Evolutionary conservation across 2,888 invertebrate genomes (phyloP).

Genomic region (Thera britannica): DNA sequence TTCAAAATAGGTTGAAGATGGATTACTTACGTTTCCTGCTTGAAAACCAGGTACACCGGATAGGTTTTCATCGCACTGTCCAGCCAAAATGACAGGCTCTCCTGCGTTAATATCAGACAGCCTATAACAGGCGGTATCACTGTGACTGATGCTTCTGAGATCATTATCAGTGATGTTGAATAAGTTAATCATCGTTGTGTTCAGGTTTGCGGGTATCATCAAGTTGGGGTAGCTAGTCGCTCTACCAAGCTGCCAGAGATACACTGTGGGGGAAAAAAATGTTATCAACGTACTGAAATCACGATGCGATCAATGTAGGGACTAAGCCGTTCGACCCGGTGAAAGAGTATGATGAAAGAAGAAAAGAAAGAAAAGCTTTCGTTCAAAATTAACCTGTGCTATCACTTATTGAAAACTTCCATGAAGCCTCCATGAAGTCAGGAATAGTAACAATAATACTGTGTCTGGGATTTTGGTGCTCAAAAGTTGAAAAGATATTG

Average conservation of each 20-base stretch:
- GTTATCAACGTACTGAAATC: not conserved
- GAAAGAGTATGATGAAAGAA: no score
- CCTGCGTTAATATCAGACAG: conserved; percentile 61
- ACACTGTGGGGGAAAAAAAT: conserved; percentile 52
- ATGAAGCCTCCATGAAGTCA: no score
- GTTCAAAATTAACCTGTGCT: no score
- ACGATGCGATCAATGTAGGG: no score
- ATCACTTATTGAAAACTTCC: no score
- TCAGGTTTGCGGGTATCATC: conserved; percentile 50
- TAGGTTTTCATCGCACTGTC: conserved; percentile 61
- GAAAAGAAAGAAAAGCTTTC: no score
- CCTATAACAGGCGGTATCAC: conserved; percentile 55
- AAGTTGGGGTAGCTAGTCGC: conserved; percentile 34
- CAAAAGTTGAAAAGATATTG: not conserved
- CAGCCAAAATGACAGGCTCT: conserved; percentile 61
- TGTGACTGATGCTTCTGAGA: conserved; percentile 52
- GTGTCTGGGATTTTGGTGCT: not conserved
- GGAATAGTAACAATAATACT: not conserved
- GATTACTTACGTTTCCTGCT: conserved; percentile 56
- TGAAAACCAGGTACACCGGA: conserved; percentile 59
- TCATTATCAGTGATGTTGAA: conserved; percentile 49
- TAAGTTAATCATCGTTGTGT: conserved; percentile 42
- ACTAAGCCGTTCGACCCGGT: no score
- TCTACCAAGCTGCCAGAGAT: conserved; percentile 65
- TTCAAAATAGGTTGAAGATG: no score